Evolutionary conservation across 1,140 invertebrate species (phyloP).

Genomic region (Euura lappo): DNA sequence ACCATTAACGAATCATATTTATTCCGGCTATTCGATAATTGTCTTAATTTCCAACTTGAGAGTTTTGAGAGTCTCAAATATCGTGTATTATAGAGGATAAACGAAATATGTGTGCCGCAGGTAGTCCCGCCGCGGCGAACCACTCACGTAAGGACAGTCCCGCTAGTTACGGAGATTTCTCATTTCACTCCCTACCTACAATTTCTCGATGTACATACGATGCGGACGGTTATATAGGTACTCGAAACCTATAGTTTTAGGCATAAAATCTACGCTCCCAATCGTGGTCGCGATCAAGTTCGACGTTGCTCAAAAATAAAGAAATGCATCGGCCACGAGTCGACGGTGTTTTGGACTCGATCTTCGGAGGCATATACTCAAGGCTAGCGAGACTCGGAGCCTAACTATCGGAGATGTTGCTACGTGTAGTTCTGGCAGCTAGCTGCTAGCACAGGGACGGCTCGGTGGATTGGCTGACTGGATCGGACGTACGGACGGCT

Average conservation of each 20-base stretch:
- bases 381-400: constrained; percentile 22
- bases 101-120: too few relatives aligned
- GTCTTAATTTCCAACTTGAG: too few relatives aligned
- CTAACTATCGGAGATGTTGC: constrained; percentile 18
- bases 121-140: too few relatives aligned
- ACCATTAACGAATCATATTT: too few relatives aligned
- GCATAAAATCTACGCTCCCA: background rate
- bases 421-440: too few relatives aligned
- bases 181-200: background rate
- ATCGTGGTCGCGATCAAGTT: background rate
- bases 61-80: too few relatives aligned
- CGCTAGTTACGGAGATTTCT: constrained; percentile 2
- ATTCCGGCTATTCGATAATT: too few relatives aligned
- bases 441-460: background rate
- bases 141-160: background rate
- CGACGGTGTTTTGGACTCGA: background rate
- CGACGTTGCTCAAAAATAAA: background rate
- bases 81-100: too few relatives aligned
- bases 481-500: constrained; percentile 41
- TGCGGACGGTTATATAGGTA: too few relatives aligned
- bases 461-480: constrained; percentile 7
- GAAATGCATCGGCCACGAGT: background rate
- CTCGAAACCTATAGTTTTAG: background rate
- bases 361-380: background rate
- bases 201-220: too few relatives aligned